Percentiles rank a stretch among this genome's conserved stretches.
phyloP scores from a whole-genome alignment of 1,140 invertebrate genomes.

The Trissolcus basalis region DNA sequence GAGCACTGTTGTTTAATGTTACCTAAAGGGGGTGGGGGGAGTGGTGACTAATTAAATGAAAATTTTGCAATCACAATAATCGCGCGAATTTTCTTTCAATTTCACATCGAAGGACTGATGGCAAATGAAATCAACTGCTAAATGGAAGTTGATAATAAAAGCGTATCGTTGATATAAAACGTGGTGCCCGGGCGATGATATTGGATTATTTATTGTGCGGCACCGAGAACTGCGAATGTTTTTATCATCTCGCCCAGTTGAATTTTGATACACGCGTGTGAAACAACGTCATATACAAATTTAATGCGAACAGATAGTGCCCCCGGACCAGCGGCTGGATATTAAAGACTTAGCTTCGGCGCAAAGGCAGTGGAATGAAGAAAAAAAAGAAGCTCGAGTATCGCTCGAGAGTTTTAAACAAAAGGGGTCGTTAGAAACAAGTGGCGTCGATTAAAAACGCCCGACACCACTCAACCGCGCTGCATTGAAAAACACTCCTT shows the following conservation, averaged over 20 bases:
- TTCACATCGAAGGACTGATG: no score
- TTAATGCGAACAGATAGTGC: conserved; percentile 42
- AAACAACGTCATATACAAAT: conserved; percentile 22
- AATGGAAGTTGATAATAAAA: no score
- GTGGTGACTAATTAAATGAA: no score
- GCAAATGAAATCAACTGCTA: no score
- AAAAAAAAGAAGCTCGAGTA: conserved; percentile 48
- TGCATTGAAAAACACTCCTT: conserved; percentile 52
- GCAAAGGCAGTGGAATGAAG: conserved; percentile 44
- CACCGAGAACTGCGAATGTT: background rate
- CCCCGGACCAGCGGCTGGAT: conserved; percentile 4
- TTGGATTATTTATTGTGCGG: no score
- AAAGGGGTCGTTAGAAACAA: conserved; percentile 73
- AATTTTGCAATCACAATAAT: no score
- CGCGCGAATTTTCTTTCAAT: no score
- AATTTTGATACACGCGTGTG: conserved; percentile 27
- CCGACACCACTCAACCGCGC: conserved; percentile 50
- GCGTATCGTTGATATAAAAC: no score
- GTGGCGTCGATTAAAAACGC: conserved; percentile 72
- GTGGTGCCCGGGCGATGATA: no score
- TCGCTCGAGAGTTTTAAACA: conserved; percentile 65
- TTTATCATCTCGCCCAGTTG: conserved; percentile 31
- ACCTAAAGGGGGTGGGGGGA: no score
- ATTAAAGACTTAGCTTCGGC: conserved; percentile 39
- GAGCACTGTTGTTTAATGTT: no score